Evolutionary conservation across 2,113 vertebrate species (phyloP), one percentile per base, ranked within the genome.

Genomic region (Baryphthengus martii): DNA sequence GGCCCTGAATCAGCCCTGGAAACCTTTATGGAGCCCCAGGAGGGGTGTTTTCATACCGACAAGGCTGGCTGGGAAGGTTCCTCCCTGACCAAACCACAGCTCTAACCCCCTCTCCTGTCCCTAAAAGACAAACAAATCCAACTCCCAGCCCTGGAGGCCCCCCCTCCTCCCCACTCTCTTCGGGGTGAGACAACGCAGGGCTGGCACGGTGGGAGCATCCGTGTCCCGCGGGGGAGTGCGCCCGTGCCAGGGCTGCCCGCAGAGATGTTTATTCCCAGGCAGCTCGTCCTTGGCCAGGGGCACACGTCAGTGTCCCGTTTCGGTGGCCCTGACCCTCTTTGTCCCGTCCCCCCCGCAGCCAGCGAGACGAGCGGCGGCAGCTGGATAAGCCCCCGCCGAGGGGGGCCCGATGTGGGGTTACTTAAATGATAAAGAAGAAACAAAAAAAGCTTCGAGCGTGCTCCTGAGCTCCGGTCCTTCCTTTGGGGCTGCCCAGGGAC

Each of bases 151-250:
- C 29, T 24, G 40, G 39, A 59, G n/a, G 2, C 7, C 52, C 29
- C 19, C 7, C 37, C 44, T 13, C 3, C 35, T n/a, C n/a, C n/a
- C n/a, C n/a, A n/a, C n/a, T n/a, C n/a, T n/a, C n/a, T n/a, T n/a
- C 16, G 1, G 29, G 40, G 6, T 12, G 68, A 31, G 26, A 35
- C 18, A 20, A 20, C 21, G 21, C 8, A 1, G n/a, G 28, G 24
- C 6, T 1, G 17, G 42, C n/a, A 10, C 4, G 1, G 13, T 28
- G 40, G 44, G 56, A 65, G 23, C 62, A 42, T 9, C 31, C 2
- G 0, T 25, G 42, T 31, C 62, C 53, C 12, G 0, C 0, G 1
- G 24, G 49, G n/a, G 6, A 39, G 19, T 1, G 2, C 6, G 7
- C 29, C 52, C 9, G 0, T 24, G 85, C 74, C 80, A n/a, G 70